phyloP scores from a whole-genome alignment of 2,888 invertebrate species.

The Acleris cristana region DNA sequence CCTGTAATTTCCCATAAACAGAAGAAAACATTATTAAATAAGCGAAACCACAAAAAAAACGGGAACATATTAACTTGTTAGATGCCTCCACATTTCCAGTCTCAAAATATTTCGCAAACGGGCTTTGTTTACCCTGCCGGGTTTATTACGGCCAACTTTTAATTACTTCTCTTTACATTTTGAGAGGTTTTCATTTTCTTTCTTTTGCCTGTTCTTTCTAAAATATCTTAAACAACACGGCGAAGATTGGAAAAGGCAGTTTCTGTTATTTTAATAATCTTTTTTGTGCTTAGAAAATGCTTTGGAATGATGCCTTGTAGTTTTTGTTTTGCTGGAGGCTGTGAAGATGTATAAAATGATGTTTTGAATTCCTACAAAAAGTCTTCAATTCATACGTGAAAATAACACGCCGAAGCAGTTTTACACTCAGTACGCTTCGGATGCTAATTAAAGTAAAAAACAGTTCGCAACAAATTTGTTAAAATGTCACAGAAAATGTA shows the following conservation, averaged over 20 bases:
- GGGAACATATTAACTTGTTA: slow-evolving; percentile 16
- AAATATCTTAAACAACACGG: slow-evolving; percentile 21
- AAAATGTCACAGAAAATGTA: too few species aligned
- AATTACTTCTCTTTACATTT: slow-evolving; percentile 65
- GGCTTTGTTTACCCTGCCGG: slow-evolving; percentile 46
- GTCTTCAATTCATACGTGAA: too few species aligned
- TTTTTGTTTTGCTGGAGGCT: neutral
- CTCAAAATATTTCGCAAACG: slow-evolving; percentile 53
- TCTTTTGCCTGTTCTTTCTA: slow-evolving; percentile 45
- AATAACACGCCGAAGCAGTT: too few species aligned
- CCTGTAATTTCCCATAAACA: neutral
- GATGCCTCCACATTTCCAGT: slow-evolving; percentile 19
- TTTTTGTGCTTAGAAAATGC: slow-evolving; percentile 7
- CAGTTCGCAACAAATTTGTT: too few species aligned
- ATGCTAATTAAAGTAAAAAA: too few species aligned
- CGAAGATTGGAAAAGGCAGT: slow-evolving; percentile 26
- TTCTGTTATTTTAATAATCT: slow-evolving; percentile 23
- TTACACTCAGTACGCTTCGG: too few species aligned
- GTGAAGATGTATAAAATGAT: too few species aligned
- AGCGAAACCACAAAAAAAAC: slow-evolving; percentile 1
- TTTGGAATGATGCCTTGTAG: neutral
- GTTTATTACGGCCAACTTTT: slow-evolving; percentile 58
- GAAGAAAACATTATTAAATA: neutral
- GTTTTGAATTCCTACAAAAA: too few species aligned
- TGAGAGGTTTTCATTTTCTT: slow-evolving; percentile 57